These are phyloP conservation scores for Tribolium castaneum DNA, from an alignment of 1,140 invertebrate genomes.

Conservation along the genomic window DNA sequence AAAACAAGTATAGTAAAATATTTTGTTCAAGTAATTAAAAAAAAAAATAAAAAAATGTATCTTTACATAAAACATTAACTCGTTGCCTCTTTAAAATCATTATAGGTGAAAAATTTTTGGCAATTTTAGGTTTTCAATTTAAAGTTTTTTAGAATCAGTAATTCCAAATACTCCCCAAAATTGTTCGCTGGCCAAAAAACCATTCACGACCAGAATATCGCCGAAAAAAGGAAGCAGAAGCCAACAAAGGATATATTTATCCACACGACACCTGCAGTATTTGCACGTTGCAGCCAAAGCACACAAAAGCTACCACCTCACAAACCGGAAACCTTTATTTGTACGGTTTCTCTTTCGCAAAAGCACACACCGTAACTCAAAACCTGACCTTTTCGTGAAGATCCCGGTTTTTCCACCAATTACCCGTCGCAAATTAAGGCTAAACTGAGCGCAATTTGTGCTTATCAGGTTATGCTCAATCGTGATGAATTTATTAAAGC, in stretches of 20 bases:
- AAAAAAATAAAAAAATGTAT: too few species aligned
- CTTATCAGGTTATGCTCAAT: neutral
- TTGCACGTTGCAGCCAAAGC: neutral
- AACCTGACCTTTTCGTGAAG: neutral
- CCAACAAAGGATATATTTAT: neutral
- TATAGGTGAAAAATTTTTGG: too few species aligned
- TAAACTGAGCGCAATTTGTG: neutral
- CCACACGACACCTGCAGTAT: neutral
- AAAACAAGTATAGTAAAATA: too few species aligned
- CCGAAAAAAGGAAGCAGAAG: too few species aligned
- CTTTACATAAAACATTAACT: too few species aligned
- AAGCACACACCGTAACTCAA: neutral
- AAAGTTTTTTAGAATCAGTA: too few species aligned
- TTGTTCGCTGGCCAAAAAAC: too few species aligned
- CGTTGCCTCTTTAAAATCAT: too few species aligned
- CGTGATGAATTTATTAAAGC: neutral
- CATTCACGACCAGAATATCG: too few species aligned
- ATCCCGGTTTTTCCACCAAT: neutral
- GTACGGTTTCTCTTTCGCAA: neutral
- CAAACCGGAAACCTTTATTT: neutral
- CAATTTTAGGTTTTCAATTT: too few species aligned
- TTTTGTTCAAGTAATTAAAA: too few species aligned
- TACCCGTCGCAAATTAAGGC: neutral
- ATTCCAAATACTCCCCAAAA: too few species aligned
- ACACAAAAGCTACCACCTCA: neutral